Evolutionary conservation across 2,888 invertebrate genomes (phyloP).

Genomic region (Mesopsocus fuscifrons): DNA sequence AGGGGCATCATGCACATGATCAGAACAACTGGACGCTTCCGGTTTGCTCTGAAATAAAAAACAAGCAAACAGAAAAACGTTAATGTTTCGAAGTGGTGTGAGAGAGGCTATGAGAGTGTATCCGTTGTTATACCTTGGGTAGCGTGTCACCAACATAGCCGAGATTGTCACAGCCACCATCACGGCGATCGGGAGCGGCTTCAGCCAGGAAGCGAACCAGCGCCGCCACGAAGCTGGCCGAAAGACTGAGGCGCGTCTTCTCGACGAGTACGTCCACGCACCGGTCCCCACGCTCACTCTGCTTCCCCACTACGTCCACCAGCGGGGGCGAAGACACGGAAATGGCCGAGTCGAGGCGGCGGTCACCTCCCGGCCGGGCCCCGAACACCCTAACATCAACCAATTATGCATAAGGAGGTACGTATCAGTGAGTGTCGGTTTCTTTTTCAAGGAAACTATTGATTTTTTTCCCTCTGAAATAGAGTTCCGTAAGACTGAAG

Average conservation of each 20-base stretch:
- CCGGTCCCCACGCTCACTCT: slow-evolving; percentile 37
- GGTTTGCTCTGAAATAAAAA: too few relatives aligned
- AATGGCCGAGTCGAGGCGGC: slow-evolving; percentile 23
- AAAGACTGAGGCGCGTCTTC: slow-evolving; percentile 47
- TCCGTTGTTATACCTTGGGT: neutral
- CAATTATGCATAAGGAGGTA: too few relatives aligned
- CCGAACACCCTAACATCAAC: slow-evolving; percentile 39
- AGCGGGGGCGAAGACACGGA: slow-evolving; percentile 50
- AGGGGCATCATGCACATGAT: too few relatives aligned
- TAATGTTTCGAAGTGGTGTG: too few relatives aligned
- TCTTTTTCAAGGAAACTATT: too few relatives aligned
- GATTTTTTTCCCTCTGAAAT: too few relatives aligned
- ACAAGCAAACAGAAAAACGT: too few relatives aligned
- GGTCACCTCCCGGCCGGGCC: slow-evolving; percentile 37
- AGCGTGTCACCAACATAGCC: slow-evolving; percentile 43
- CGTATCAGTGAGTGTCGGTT: too few relatives aligned
- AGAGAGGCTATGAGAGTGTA: too few relatives aligned
- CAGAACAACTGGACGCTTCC: too few relatives aligned
- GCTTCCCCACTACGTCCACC: slow-evolving; percentile 45
- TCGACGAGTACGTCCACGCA: slow-evolving; percentile 52
- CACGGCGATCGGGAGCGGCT: slow-evolving; percentile 37
- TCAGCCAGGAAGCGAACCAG: slow-evolving; percentile 39
- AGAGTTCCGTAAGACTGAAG: too few relatives aligned
- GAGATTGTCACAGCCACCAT: slow-evolving; percentile 49
- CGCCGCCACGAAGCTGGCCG: slow-evolving; percentile 45